Percentiles rank a stretch among this genome's conserved stretches.
Conservation (phyloP, 2,888 invertebrate genomes). For the Oligia strigilis region DNA sequence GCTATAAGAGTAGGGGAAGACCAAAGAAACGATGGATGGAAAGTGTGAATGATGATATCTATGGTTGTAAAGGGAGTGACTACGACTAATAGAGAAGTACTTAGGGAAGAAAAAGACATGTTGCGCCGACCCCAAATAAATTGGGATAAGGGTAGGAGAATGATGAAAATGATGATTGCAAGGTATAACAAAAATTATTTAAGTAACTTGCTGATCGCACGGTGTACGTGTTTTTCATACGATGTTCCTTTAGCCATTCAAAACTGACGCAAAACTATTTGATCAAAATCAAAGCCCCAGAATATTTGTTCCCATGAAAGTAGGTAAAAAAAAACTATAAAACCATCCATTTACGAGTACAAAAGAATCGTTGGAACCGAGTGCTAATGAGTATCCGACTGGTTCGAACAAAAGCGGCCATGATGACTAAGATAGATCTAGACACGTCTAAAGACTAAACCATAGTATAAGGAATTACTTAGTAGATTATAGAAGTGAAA, state of each 20-base stretch:
- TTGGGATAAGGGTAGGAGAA: too few species aligned
- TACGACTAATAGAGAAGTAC: too few species aligned
- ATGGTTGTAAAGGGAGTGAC: too few species aligned
- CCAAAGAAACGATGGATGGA: too few species aligned
- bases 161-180: too few species aligned
- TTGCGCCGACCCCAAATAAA: too few species aligned
- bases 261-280: neutral
- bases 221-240: too few species aligned
- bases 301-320: neutral
- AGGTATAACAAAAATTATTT: too few species aligned
- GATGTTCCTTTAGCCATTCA: neutral
- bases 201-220: too few species aligned
- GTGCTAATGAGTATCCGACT: slow-evolving; percentile 23
- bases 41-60: too few species aligned
- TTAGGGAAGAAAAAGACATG: too few species aligned
- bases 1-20: too few species aligned
- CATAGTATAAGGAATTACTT: neutral
- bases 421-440: slow-evolving; percentile 2
- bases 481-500: neutral
- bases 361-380: slow-evolving; percentile 20
- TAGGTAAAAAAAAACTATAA: neutral
- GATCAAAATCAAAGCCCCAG: neutral
- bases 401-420: slow-evolving; percentile 14
- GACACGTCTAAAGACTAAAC: neutral
- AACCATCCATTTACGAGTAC: neutral